A percentile compares a stretch with the other conserved stretches of the same genome.
These are phyloP conservation scores for Sylvietta virens DNA, from an alignment of 2,113 vertebrate genomes.

Conservation along the genomic window DNA sequence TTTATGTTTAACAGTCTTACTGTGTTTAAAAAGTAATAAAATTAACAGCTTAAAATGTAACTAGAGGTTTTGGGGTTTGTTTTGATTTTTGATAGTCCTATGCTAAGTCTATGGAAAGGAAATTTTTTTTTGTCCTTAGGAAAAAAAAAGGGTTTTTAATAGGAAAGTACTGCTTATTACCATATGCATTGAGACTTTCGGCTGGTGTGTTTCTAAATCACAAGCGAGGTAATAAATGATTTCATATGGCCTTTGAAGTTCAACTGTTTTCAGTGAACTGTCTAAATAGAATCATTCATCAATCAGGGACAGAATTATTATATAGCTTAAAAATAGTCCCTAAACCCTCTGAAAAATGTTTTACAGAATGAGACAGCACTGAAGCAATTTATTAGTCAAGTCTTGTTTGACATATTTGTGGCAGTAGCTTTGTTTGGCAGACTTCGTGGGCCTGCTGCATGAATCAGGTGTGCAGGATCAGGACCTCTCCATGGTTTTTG, in stretches of 20 bases:
- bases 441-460: background rate
- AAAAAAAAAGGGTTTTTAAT: background rate
- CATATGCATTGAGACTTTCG: background rate
- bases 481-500: background rate
- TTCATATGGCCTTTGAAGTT: conserved; percentile 19
- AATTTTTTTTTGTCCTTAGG: background rate
- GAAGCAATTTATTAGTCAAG: conserved; percentile 13
- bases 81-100: background rate
- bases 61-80: background rate
- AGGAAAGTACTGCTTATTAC: background rate
- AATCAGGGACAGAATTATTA: conserved; percentile 9
- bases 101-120: background rate
- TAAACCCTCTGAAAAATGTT: background rate
- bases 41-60: background rate
- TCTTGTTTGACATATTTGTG: background rate
- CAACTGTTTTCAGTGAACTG: conserved; percentile 9
- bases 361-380: background rate
- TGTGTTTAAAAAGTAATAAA: conserved; percentile 5
- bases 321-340: background rate
- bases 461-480: background rate
- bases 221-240: background rate
- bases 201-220: background rate
- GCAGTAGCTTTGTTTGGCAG: background rate
- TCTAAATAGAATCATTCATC: conserved; percentile 32
- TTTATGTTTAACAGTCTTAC: background rate